phyloP scores from a whole-genome alignment of 2,888 invertebrate species.

The Ophion obscuratus region DNA sequence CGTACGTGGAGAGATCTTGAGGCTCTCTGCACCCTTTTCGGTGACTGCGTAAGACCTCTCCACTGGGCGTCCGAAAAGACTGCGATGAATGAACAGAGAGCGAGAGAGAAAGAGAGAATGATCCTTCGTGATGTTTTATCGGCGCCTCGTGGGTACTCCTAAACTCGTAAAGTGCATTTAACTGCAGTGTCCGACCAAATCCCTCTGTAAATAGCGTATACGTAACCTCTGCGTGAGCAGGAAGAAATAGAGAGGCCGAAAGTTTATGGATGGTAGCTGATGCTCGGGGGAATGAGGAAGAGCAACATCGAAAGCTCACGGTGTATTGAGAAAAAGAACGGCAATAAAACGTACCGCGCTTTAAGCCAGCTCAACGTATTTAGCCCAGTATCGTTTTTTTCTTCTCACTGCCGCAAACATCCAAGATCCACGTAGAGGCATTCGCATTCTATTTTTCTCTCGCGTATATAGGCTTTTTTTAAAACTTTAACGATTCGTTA shows the following conservation, averaged over 20 bases:
- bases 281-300: constrained; percentile 11
- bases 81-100: neutral
- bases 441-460: neutral
- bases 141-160: constrained; percentile 58
- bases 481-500: constrained; percentile 20
- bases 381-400: constrained; percentile 29
- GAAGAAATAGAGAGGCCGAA: constrained; percentile 29
- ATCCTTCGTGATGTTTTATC: constrained; percentile 54
- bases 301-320: constrained; percentile 3
- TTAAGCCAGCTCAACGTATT: constrained; percentile 40
- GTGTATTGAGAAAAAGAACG: constrained; percentile 36
- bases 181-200: constrained; percentile 59
- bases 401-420: constrained; percentile 8
- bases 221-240: constrained; percentile 29
- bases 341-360: constrained; percentile 56
- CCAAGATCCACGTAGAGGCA: neutral
- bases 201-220: constrained; percentile 56
- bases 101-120: constrained; percentile 1
- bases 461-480: neutral
- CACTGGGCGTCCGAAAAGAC: neutral
- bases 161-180: constrained; percentile 64
- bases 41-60: too few relatives aligned
- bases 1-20: too few relatives aligned
- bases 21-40: too few relatives aligned
- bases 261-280: constrained; percentile 14